Percentiles rank a stretch among this genome's conserved stretches.
Conservation (phyloP, 2,888 invertebrate genomes). For the Drosophila merina region DNA sequence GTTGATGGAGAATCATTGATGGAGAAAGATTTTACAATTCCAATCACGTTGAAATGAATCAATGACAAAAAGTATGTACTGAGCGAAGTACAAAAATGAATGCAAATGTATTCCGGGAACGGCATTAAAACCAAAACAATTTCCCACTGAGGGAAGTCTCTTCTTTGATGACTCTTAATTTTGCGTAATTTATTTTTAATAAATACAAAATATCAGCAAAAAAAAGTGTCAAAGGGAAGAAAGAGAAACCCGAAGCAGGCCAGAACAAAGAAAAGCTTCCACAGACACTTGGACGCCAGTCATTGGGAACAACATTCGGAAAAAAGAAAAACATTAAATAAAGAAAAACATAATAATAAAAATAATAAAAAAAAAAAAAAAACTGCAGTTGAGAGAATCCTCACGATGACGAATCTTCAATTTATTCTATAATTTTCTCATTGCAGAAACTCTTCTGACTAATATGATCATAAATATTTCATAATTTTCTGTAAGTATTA, state of each 20-base stretch:
- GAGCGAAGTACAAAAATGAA: constrained; percentile 39
- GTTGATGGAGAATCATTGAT: constrained; percentile 12
- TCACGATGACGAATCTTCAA: constrained; percentile 10
- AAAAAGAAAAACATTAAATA: constrained; percentile 9
- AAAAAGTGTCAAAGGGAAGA: constrained; percentile 15
- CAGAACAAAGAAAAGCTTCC: constrained; percentile 29
- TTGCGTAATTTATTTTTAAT: constrained; percentile 58
- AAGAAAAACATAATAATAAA: constrained; percentile 6
- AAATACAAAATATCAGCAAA: constrained; percentile 15
- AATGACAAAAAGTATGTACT: constrained; percentile 24
- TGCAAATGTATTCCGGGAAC: constrained; percentile 45
- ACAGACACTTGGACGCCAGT: constrained; percentile 45
- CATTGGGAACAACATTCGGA: constrained; percentile 18
- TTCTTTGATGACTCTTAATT: constrained; percentile 60
- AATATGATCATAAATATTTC: constrained; percentile 68
- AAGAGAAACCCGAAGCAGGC: constrained; percentile 8
- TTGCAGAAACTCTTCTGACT: constrained; percentile 29
- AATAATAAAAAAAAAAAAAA: background rate
- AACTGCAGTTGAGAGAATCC: constrained; percentile 10
- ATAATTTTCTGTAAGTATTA: constrained; percentile 45
- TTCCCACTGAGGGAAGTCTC: constrained; percentile 8
- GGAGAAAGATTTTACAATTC: constrained; percentile 37
- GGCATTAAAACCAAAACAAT: constrained; percentile 20
- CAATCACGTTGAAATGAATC: constrained; percentile 53
- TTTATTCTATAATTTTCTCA: constrained; percentile 31